Evolutionary conservation across 2,888 invertebrate genomes (phyloP).

Genomic region (Dicyrtoma fusca): DNA sequence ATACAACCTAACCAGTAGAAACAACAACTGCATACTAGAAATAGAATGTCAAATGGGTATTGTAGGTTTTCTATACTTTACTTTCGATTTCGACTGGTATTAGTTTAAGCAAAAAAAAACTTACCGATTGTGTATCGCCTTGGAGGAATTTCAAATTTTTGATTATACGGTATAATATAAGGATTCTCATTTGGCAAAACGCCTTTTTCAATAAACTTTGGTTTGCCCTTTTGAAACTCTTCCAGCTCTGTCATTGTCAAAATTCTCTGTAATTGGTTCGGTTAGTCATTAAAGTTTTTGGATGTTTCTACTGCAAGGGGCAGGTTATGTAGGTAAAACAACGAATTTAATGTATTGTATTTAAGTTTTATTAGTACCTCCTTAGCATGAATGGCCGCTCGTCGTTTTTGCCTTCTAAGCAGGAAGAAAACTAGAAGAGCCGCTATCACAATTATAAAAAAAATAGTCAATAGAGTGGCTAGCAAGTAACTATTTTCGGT

Average conservation of each 20-base stretch:
- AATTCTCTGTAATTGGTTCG: conserved; percentile 3
- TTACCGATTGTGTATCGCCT: conserved; percentile 23
- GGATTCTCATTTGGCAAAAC: conserved; percentile 23
- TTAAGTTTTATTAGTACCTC: background rate
- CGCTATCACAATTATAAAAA: background rate
- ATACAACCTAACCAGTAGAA: too few species aligned
- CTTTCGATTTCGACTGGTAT: background rate
- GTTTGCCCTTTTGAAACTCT: conserved; percentile 33
- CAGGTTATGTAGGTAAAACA: too few species aligned
- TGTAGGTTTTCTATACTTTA: too few species aligned
- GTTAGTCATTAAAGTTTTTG: too few species aligned
- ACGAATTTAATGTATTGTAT: background rate
- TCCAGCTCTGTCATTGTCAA: conserved; percentile 23
- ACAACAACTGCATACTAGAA: too few species aligned
- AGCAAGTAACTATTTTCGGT: background rate
- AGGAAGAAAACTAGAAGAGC: conserved; percentile 4
- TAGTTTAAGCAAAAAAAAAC: background rate
- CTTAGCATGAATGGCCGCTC: too few species aligned
- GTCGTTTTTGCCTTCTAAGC: background rate
- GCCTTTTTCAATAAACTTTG: conserved; percentile 17
- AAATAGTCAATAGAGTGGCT: background rate
- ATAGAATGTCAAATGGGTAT: too few species aligned
- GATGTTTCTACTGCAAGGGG: too few species aligned
- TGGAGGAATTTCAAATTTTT: conserved; percentile 28
- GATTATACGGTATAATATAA: conserved; percentile 26